Evolutionary conservation across 1,140 invertebrate genomes (phyloP), one percentile per base, ranked within the genome.

Genomic region (Drosophila pallidifrons): DNA sequence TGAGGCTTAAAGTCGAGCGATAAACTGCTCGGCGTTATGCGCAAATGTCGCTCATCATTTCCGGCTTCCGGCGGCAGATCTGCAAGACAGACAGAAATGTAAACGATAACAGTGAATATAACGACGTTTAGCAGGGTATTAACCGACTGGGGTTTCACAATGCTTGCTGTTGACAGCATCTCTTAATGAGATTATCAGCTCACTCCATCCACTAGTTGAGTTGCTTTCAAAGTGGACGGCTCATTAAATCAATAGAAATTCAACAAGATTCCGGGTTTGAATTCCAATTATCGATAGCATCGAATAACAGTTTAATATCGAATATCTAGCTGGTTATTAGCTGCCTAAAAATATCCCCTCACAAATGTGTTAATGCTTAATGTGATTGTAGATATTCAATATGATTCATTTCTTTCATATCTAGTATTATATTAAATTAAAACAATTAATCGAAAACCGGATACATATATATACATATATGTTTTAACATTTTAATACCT

Each of bases 41-140:
- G 91, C 74, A 92, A 63, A 65, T 83, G 65, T 67, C 87, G 79
- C 51, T 92, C 91, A 86, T 92, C 88, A 57, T 79, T 91, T 88
- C 83, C 91, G 68, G 79, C 79, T 91, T 92, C 91, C 65, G 83
- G 76, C 75, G 83, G 81, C 78, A 92, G 71, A 91, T 92, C 91
- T 92, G 72, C 54, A 82, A 91, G 41, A 7, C 67, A 78, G 51
- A 45, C 35, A 38, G 57, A 20, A 59, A 70, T 67, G 35, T 67
- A 64, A 81, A 80, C 63, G 77, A 11, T 32, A 25, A 70, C 32
- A 57, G 51, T 45, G 2, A 38, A 28, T 15, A 32, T 20, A 41
- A 71, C 28, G 61, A 25, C 20, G 52, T 46, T 77, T 52, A 49
- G 45, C 32, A 57, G 65, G 28, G 41, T 43, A 43, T 43, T 38